These are phyloP conservation scores for Novumbra hubbsi DNA, from an alignment of 2,797 vertebrate species.

Conservation along the genomic window DNA sequence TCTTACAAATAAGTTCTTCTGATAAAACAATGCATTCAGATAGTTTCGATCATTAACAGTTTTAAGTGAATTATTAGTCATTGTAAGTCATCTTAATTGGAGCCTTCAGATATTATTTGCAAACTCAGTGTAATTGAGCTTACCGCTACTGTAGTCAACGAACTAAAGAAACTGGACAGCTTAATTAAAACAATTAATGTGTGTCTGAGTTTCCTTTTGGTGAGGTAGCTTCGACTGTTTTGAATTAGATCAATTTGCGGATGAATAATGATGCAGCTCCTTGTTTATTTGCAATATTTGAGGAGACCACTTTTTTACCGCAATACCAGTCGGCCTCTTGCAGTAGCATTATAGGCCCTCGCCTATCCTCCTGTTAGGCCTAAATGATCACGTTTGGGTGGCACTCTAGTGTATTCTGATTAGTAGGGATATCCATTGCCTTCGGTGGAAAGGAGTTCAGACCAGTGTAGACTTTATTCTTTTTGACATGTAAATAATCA, in stretches of 20 bases:
- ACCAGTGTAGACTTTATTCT: neutral
- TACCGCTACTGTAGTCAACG: neutral
- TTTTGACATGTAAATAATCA: neutral
- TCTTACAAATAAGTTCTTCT: neutral
- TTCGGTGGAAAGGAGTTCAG: neutral
- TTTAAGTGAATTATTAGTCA: neutral
- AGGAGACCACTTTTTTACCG: slow-evolving; percentile 32
- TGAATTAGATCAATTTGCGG: slow-evolving; percentile 64
- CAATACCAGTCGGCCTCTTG: neutral
- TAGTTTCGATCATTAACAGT: neutral
- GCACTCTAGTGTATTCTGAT: neutral
- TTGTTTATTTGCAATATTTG: slow-evolving; percentile 54
- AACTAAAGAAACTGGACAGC: slow-evolving; percentile 54
- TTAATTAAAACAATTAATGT: slow-evolving; percentile 49
- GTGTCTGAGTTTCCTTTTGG: slow-evolving; percentile 41
- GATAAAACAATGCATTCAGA: neutral
- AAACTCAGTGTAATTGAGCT: neutral
- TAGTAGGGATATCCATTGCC: neutral
- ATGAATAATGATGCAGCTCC: slow-evolving; percentile 32
- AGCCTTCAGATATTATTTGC: neutral
- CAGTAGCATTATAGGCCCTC: neutral
- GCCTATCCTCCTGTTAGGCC: neutral
- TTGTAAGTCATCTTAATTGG: neutral
- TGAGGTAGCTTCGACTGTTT: slow-evolving; percentile 48
- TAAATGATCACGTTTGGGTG: neutral